A percentile compares a stretch with the other conserved stretches of the same genome.
phyloP scores from a whole-genome alignment of 2,888 invertebrate species.

The Platycnemis pennipes region DNA sequence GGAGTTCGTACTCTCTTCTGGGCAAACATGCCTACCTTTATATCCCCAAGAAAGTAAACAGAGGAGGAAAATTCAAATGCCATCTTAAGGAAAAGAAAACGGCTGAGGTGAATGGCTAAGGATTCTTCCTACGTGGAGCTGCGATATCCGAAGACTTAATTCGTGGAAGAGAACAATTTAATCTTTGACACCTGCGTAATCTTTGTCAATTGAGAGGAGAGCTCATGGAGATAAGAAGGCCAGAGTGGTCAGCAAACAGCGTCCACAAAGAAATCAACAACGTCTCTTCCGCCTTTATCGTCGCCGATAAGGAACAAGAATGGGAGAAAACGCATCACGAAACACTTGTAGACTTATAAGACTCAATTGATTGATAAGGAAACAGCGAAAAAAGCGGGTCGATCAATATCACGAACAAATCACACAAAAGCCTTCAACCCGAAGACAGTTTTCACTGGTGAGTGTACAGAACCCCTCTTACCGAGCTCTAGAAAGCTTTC shows the following conservation, averaged over 20 bases:
- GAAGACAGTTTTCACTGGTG: neutral
- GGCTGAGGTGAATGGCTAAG: neutral
- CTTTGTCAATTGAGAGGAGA: conserved; percentile 14
- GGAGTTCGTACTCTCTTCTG: neutral
- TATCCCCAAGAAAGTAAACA: neutral
- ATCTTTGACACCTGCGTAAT: conserved; percentile 56
- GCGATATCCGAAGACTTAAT: neutral
- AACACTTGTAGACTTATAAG: neutral
- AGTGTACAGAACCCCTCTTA: no score
- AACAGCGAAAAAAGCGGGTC: neutral
- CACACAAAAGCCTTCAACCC: neutral
- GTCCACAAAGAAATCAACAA: neutral
- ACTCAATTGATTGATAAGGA: neutral
- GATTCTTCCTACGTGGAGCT: neutral
- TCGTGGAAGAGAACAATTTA: conserved; percentile 21
- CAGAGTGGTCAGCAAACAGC: conserved; percentile 37
- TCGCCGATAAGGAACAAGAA: neutral
- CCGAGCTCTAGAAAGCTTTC: no score
- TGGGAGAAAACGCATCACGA: neutral
- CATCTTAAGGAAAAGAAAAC: neutral
- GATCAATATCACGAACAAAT: neutral
- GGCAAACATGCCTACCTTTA: neutral
- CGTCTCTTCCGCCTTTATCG: neutral
- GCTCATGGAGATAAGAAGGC: conserved; percentile 4
- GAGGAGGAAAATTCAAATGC: neutral